These are phyloP conservation scores for Siniperca knerii DNA, from an alignment of 2,113 vertebrate species.

Conservation along the genomic window DNA sequence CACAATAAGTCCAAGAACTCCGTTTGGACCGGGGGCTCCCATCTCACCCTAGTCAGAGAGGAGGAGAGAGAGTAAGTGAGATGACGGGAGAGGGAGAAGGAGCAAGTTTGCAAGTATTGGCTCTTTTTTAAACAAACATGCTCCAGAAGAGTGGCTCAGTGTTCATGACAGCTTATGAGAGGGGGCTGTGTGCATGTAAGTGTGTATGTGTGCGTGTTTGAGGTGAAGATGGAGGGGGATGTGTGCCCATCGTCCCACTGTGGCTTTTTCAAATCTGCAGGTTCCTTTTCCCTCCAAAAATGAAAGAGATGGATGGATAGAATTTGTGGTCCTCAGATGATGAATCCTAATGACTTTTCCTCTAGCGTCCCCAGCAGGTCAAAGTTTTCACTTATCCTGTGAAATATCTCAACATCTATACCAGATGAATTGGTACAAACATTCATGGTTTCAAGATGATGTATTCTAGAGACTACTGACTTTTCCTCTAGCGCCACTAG, in stretches of 20 bases:
- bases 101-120: slow-evolving; percentile 78
- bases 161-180: slow-evolving; percentile 70
- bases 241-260: slow-evolving; percentile 49
- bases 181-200: slow-evolving; percentile 57
- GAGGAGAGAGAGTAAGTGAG: slow-evolving; percentile 78
- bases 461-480: neutral
- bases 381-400: neutral
- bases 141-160: slow-evolving; percentile 82
- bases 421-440: neutral
- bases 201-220: slow-evolving; percentile 31
- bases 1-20: slow-evolving; percentile 96
- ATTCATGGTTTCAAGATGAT: neutral
- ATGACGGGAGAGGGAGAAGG: slow-evolving; percentile 80
- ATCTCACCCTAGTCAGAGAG: slow-evolving; percentile 88
- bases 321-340: neutral
- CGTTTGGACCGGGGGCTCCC: slow-evolving; percentile 94
- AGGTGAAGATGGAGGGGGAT: slow-evolving; percentile 51
- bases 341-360: neutral
- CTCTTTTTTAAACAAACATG: slow-evolving; percentile 81
- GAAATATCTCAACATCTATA: neutral
- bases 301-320: neutral
- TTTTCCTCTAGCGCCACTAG: neutral
- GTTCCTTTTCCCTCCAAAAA: slow-evolving; percentile 25
- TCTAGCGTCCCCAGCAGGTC: neutral
- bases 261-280: slow-evolving; percentile 40